A percentile compares a stretch with the other conserved stretches of the same genome.
Conservation (phyloP, 2,888 invertebrate species). For the Ophion ventricosus region DNA sequence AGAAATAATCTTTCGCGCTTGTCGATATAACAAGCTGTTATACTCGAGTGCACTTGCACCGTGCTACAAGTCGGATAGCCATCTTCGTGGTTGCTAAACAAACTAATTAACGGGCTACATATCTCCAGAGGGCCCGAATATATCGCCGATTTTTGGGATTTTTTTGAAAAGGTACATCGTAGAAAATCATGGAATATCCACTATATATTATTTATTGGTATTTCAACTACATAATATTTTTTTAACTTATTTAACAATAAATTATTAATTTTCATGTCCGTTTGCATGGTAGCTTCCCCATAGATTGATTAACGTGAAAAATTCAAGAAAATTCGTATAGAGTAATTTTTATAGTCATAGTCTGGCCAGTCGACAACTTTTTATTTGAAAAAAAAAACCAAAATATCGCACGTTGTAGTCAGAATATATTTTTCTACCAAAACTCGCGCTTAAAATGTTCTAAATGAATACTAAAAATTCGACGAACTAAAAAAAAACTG, state of each 20-base stretch:
- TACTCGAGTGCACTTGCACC: slow-evolving; percentile 36
- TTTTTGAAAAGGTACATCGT: background rate
- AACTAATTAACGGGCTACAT: background rate
- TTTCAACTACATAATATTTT: background rate
- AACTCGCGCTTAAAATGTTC: too few species aligned
- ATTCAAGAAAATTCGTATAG: background rate
- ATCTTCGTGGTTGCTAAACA: background rate
- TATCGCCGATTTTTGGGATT: background rate
- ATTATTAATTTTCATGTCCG: background rate
- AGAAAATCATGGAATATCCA: background rate
- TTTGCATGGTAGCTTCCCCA: too few species aligned
- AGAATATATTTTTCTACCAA: too few species aligned
- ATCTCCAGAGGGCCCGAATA: background rate
- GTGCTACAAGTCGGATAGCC: background rate
- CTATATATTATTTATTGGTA: background rate
- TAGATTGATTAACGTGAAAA: background rate
- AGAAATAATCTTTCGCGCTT: slow-evolving; percentile 25
- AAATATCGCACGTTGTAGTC: too few species aligned
- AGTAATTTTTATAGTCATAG: background rate
- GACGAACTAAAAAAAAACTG: too few species aligned
- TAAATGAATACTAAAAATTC: too few species aligned
- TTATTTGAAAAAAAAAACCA: background rate
- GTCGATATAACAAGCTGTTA: slow-evolving; percentile 7
- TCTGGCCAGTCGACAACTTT: background rate
- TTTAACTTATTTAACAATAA: background rate